Evolutionary conservation across 2,113 vertebrate species (phyloP), one percentile per base, ranked within the genome.

Genomic region (Myrmecobius fasciatus): DNA sequence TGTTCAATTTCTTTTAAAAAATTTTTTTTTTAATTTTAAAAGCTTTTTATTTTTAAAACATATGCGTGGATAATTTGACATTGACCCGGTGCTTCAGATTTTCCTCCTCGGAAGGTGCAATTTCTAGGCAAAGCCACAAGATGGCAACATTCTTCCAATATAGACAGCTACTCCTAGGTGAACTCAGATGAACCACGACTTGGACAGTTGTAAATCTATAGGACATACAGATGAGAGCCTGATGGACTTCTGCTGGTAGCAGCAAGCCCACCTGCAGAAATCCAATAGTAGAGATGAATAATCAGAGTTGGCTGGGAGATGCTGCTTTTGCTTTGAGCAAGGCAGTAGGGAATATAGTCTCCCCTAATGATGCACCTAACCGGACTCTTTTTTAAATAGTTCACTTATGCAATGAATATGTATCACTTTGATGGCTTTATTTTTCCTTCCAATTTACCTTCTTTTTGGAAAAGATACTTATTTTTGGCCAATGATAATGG

Each of bases 81-180:
- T 0, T 10, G 49, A 51, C 9, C 49, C 49, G 9, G 49, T 51
- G 11, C 11, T 51, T 51, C 49, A 51, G 49, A 51, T 51, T 51
- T 51, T 51, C 49, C 49, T 51, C 49, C 49, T 51, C 49, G 14
- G 22, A 83, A 2, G 31, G 51, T 28, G 22, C 12, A 14, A 89
- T 51, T 95, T 93, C 91, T 53, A 83, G 31, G 52, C 49, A 24
- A 52, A 10, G 11, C 92, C 93, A 94, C 91, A 20, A 52, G 91
- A 91, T 14, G 92, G 95, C 52, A 89, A 89, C 49, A 36, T 94
- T 67, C 51, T 0, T 0, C 89, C 75, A 56, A 43, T 8, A 83
- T 14, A 89, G 47, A 14, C 51, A 91, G 49, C 17, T 83, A n/a
- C 53, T 90, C 43, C 36, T 52, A 1, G 0, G 43, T 67, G 48